Percentiles rank a stretch among this genome's conserved stretches.
Evolutionary conservation across 2,113 vertebrate species (phyloP).

Genomic region (Oncorhynchus keta): DNA sequence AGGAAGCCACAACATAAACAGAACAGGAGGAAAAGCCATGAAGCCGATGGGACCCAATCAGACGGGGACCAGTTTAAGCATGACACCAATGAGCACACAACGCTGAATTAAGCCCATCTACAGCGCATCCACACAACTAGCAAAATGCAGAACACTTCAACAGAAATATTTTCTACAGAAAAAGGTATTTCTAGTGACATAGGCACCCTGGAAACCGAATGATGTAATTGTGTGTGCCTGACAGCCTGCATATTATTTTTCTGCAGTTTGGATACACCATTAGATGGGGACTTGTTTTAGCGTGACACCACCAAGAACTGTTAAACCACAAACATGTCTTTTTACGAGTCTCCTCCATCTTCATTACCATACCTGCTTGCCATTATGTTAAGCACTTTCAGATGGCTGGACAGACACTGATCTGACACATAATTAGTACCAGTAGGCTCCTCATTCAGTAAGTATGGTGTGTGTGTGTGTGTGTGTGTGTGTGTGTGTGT

Average conservation of each 20-base stretch:
- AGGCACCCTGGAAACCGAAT: too few species aligned
- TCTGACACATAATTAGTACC: constrained; percentile 24
- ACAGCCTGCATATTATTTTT: too few species aligned
- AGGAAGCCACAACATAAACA: neutral
- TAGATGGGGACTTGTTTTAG: constrained; percentile 20
- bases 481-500: neutral
- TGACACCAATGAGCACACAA: constrained; percentile 28
- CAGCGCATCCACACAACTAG: too few species aligned
- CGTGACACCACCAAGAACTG: constrained; percentile 26
- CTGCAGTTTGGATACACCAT: too few species aligned
- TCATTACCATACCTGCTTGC: constrained; percentile 13
- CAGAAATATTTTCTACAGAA: too few species aligned
- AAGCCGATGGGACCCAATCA: neutral
- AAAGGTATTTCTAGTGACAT: too few species aligned
- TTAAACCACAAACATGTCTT: constrained; percentile 25
- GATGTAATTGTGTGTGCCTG: too few species aligned
- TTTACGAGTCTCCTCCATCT: constrained; percentile 7
- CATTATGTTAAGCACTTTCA: constrained; percentile 60
- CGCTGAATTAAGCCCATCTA: neutral
- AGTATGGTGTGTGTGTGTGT: neutral
- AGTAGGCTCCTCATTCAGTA: constrained; percentile 15
- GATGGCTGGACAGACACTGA: constrained; percentile 31
- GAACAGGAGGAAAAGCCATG: neutral
- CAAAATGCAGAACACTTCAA: too few species aligned
- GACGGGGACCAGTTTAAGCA: constrained; percentile 15